Conservation (phyloP, 2,888 invertebrate genomes). For the Tryphoninae sp. region DNA sequence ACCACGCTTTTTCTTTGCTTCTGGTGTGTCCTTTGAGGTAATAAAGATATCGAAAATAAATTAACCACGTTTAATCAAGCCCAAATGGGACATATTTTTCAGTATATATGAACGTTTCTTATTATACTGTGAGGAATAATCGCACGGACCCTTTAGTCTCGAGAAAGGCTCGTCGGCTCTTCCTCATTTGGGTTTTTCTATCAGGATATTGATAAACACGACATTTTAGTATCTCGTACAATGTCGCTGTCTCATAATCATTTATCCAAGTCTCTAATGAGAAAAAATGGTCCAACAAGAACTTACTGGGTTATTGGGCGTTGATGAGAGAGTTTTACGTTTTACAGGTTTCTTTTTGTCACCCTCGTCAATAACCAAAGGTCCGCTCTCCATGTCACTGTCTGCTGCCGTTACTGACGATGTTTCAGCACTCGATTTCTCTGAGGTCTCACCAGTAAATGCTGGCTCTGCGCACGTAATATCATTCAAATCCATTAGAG, state of each 20-base stretch:
- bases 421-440: constrained; percentile 45
- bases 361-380: constrained; percentile 78
- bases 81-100: background rate
- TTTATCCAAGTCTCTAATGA: constrained; percentile 12
- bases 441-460: constrained; percentile 14
- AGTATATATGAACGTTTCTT: background rate
- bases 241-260: background rate
- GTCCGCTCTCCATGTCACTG: constrained; percentile 77
- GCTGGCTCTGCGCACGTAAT: constrained; percentile 47
- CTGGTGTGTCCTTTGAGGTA: constrained; percentile 69
- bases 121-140: constrained; percentile 81
- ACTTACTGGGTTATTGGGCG: constrained; percentile 74
- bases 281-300: constrained; percentile 25
- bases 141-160: constrained; percentile 82
- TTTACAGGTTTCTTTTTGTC: constrained; percentile 78
- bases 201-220: constrained; percentile 69
- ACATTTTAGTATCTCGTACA: constrained; percentile 37
- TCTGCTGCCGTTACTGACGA: constrained; percentile 62
- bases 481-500: constrained; percentile 40
- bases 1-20: constrained; percentile 69
- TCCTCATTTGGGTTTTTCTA: constrained; percentile 75
- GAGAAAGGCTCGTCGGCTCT: constrained; percentile 82
- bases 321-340: constrained; percentile 71
- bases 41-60: constrained; percentile 12
- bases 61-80: background rate